Evolutionary conservation across 2,888 invertebrate species (phyloP).

Genomic region (Lissonota sp.): DNA sequence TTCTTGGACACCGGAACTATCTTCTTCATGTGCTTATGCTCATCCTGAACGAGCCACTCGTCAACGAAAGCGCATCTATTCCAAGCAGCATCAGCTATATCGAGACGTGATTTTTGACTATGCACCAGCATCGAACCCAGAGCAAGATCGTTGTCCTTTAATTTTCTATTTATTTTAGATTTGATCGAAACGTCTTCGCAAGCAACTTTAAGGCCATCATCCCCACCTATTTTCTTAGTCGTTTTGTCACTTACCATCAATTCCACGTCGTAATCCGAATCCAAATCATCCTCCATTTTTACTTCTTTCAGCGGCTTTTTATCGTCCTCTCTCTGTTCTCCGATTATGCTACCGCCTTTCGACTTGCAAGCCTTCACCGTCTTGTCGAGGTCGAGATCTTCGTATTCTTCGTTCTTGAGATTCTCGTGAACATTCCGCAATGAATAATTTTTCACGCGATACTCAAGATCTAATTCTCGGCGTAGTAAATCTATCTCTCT

Average conservation of each 20-base stretch:
- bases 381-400: conserved; percentile 93
- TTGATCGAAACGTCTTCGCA: conserved; percentile 86
- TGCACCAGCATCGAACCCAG: conserved; percentile 95
- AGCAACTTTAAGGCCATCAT: conserved; percentile 89
- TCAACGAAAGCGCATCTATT: conserved; percentile 97
- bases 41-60: conserved; percentile 98
- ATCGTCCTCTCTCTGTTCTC: conserved; percentile 69
- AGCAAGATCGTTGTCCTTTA: conserved; percentile 95
- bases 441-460: too few relatives aligned
- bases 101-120: conserved; percentile 95
- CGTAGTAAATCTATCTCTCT: too few relatives aligned
- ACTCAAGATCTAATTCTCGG: too few relatives aligned
- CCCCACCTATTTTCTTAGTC: conserved; percentile 81
- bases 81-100: conserved; percentile 95
- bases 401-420: conserved; percentile 92
- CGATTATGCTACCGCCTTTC: conserved; percentile 87
- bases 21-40: conserved; percentile 94
- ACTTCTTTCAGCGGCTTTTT: conserved; percentile 53
- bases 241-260: conserved; percentile 70
- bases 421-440: conserved; percentile 92
- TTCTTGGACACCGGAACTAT: conserved; percentile 94
- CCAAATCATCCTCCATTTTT: conserved; percentile 68
- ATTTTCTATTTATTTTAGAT: conserved; percentile 87
- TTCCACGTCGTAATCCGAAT: conserved; percentile 85
- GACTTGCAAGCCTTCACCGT: conserved; percentile 89